phyloP scores from a whole-genome alignment of 1,140 invertebrate species.

The Monochamus saltuarius region DNA sequence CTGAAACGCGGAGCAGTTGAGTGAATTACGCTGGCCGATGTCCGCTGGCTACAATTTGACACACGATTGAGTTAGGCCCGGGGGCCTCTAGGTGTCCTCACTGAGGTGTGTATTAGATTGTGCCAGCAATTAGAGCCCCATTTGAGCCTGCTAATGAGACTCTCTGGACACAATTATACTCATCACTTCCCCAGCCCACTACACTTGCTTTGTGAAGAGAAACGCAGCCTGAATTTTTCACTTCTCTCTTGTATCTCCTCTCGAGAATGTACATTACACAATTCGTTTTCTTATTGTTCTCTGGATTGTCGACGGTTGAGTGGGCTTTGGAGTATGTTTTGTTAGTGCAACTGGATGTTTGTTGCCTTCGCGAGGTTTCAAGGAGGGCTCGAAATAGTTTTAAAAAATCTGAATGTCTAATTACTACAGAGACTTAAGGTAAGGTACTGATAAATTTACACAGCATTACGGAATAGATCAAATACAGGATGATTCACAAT shows the following conservation, averaged over 20 bases:
- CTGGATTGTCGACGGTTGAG: no score
- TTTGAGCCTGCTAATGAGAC: conserved; percentile 43
- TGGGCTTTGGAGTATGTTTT: no score
- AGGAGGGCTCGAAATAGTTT: no score
- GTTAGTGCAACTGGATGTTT: no score
- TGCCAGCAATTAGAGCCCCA: conserved; percentile 43
- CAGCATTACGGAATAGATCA: no score
- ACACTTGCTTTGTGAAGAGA: conserved; percentile 6
- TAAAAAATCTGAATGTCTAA: no score
- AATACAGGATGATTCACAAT: no score
- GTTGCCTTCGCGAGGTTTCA: no score
- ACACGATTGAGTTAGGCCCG: conserved; percentile 6
- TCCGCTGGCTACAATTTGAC: conserved; percentile 10
- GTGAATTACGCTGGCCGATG: background rate
- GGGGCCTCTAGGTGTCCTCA: conserved; percentile 26
- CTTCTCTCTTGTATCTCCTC: conserved; percentile 1
- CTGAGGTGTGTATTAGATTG: conserved; percentile 46
- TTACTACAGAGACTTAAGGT: no score
- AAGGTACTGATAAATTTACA: no score
- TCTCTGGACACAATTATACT: conserved; percentile 45
- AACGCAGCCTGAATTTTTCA: background rate
- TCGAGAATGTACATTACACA: conserved; percentile 15
- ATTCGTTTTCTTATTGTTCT: conserved; percentile 21
- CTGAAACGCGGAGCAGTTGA: background rate
- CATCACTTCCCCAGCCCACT: conserved; percentile 29